These are phyloP conservation scores for Calonectris borealis DNA, from an alignment of 2,113 vertebrate genomes.

Conservation along the genomic window DNA sequence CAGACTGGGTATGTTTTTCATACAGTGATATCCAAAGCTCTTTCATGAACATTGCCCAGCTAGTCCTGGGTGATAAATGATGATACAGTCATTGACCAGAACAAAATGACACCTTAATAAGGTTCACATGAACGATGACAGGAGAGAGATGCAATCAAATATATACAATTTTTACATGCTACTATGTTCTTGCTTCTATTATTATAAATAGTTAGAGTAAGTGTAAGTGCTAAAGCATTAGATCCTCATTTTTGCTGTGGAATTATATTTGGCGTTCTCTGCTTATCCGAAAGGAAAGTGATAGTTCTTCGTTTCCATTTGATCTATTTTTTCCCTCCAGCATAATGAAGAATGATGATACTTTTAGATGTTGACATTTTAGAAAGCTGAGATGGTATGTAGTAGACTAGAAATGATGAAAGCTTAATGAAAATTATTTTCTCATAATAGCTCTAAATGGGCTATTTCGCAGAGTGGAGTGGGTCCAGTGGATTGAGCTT, in stretches of 20 bases:
- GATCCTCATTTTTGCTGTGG: constrained; percentile 8
- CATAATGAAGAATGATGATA: constrained; percentile 62
- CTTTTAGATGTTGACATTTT: constrained; percentile 66
- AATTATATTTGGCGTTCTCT: neutral
- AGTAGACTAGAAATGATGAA: constrained; percentile 67
- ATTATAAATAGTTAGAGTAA: neutral
- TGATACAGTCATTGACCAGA: neutral
- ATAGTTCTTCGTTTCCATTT: constrained; percentile 49
- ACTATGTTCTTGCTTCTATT: neutral
- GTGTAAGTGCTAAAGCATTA: constrained; percentile 1
- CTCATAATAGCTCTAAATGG: constrained; percentile 63
- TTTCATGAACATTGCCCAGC: neutral
- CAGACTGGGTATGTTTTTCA: neutral
- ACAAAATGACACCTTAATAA: neutral
- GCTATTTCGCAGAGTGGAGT: constrained; percentile 1
- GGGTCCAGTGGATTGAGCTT: constrained; percentile 38
- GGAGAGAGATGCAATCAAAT: neutral
- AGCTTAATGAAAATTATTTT: constrained; percentile 74
- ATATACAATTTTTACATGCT: neutral
- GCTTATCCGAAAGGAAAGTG: constrained; percentile 14
- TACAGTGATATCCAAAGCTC: neutral
- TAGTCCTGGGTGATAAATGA: neutral
- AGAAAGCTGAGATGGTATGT: constrained; percentile 53
- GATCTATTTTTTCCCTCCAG: constrained; percentile 25
- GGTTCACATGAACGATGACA: neutral